Evolutionary conservation across 2,888 invertebrate genomes (phyloP), one percentile per base, ranked within the genome.

Genomic region (Phanerotoma sp.): DNA sequence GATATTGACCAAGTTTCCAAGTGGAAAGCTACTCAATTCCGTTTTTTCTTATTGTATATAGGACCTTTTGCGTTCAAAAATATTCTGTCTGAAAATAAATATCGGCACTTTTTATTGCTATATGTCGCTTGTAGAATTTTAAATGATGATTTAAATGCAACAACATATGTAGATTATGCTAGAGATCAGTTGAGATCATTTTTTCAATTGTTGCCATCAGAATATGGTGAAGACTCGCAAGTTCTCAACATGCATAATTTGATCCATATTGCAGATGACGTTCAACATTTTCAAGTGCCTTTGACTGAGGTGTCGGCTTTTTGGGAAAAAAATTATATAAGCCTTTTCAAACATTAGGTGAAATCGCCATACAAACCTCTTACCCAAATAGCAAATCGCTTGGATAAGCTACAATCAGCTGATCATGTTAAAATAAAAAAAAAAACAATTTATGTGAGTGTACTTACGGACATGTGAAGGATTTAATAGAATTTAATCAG

Each of bases 11-110:
- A 50, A 3, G 37, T 61, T 42, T 25, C 46, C 1, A 33, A 59
- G 32, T 67, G 64, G 64, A 67, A 66, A 56, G 63, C 64, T 10
- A 65, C 65, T 2, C 64, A 64, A 44, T 64, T 51, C 20, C 45
- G 61, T 15, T 63, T 66, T 49, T 49, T 66, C 41, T 46, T 65
- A 11, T 47, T 55, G n/a, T 63, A 66, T 13, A 20, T 46, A 33
- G 57, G 54, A 9, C 32, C 51, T 3, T 33, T 61, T 40, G 42
- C 61, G 1, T 51, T 60, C 3, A 47, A 50, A 58, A 15, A 53
- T 49, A 30, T 58, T 30, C 28, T 63, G 15, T 40, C 53, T 10
- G 11, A 18, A 16, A 53, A 52, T 5, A 18, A 53, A 18, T 62
- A 61, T 35, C 40, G 30, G 11, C 64, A 66, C 38, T 60, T 65